phyloP scores from a whole-genome alignment of 1,140 invertebrate genomes.

The Caligus rogercresseyi region DNA sequence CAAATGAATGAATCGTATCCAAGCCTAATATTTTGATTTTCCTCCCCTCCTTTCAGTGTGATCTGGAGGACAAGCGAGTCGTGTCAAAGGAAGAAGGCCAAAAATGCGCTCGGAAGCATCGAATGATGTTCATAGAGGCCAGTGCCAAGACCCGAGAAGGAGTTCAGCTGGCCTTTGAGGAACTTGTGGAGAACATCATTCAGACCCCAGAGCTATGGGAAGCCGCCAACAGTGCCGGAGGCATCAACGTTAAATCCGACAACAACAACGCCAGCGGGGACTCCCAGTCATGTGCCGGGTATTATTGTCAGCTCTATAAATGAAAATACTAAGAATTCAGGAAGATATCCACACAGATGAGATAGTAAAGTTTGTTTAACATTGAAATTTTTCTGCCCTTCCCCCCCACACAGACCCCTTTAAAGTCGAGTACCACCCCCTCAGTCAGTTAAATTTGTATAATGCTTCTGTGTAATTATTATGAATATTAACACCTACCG shows the following conservation, averaged over 20 bases:
- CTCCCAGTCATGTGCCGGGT: slow-evolving; percentile 22
- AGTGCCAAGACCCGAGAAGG: slow-evolving; percentile 92
- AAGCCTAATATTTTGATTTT: no score
- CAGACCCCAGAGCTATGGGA: slow-evolving; percentile 45
- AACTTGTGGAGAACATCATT: slow-evolving; percentile 32
- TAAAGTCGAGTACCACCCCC: no score
- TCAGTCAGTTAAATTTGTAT: no score
- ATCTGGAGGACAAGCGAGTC: neutral
- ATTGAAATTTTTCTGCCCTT: no score
- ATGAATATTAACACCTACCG: no score
- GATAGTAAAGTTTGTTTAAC: no score
- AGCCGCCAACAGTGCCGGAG: slow-evolving; percentile 27
- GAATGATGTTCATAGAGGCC: slow-evolving; percentile 91
- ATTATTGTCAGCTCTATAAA: no score
- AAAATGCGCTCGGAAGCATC: slow-evolving; percentile 81
- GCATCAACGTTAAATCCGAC: slow-evolving; percentile 16
- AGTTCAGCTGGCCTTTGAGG: slow-evolving; percentile 88
- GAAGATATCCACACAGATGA: no score
- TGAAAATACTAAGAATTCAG: no score
- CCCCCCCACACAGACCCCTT: no score
- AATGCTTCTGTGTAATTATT: no score
- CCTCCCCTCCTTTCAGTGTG: neutral
- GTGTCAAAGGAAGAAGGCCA: slow-evolving; percentile 78
- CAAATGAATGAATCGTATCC: no score
- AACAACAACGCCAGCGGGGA: slow-evolving; percentile 14